A percentile compares a stretch with the other conserved stretches of the same genome.
Conservation (phyloP, 2,113 vertebrate genomes). For the Gobiocypris rarus region DNA sequence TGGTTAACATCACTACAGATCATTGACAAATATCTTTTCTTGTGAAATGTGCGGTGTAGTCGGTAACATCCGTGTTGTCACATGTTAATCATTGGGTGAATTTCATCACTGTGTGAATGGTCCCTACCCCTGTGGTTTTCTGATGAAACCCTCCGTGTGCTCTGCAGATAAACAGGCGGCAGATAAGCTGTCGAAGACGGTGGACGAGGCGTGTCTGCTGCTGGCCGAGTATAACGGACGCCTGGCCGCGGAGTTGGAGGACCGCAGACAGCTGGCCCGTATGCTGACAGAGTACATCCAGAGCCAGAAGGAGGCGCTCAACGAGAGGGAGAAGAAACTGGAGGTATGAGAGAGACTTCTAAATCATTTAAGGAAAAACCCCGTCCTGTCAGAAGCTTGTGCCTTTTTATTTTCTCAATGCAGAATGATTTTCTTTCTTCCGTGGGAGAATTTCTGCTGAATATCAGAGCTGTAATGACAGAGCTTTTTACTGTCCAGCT, state of each 20-base stretch:
- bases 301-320: constrained; percentile 93
- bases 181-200: constrained; percentile 94
- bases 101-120: too few relatives aligned
- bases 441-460: background rate
- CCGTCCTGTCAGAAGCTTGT: background rate
- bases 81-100: too few relatives aligned
- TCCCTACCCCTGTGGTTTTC: background rate
- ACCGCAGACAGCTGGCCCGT: constrained; percentile 92
- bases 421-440: background rate
- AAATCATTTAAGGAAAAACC: background rate
- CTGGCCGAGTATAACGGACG: constrained; percentile 97
- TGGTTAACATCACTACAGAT: too few relatives aligned
- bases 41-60: too few relatives aligned
- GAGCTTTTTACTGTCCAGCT: too few relatives aligned
- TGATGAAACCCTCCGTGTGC: background rate
- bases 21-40: too few relatives aligned
- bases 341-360: constrained; percentile 74
- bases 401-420: background rate
- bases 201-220: constrained; percentile 96
- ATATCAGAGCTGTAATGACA: background rate
- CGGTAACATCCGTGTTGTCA: too few relatives aligned
- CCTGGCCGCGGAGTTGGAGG: constrained; percentile 95
- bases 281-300: constrained; percentile 96
- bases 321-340: constrained; percentile 94
- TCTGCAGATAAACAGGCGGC: constrained; percentile 92